phyloP scores from a whole-genome alignment of 2,888 invertebrate genomes.

The Tineola bisselliella region DNA sequence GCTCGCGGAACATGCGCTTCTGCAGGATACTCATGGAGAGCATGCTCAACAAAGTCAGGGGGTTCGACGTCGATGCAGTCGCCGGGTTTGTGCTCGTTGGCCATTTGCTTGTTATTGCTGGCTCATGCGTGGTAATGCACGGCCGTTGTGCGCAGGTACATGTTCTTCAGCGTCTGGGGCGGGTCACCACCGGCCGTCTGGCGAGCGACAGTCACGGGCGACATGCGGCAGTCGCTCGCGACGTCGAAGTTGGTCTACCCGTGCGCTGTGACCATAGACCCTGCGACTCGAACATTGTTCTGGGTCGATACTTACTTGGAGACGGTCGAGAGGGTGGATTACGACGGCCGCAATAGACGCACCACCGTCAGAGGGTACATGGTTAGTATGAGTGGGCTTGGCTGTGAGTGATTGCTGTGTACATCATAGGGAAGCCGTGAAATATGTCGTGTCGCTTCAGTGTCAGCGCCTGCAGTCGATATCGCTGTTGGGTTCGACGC shows the following conservation, averaged over 20 bases:
- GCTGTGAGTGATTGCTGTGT: too few relatives aligned
- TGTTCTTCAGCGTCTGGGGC: slow-evolving; percentile 85
- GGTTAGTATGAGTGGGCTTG: too few relatives aligned
- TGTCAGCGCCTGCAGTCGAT: slow-evolving; percentile 76
- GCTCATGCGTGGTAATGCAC: too few relatives aligned
- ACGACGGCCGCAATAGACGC: slow-evolving; percentile 74
- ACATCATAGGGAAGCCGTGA: too few relatives aligned
- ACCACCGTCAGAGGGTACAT: slow-evolving; percentile 66
- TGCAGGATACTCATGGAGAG: slow-evolving; percentile 78
- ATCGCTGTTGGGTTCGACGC: slow-evolving; percentile 75
- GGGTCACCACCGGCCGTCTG: slow-evolving; percentile 67
- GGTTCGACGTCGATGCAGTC: slow-evolving; percentile 81
- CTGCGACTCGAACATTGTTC: slow-evolving; percentile 75
- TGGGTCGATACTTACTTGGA: slow-evolving; percentile 86
- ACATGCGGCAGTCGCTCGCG: slow-evolving; percentile 69
- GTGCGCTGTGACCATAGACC: slow-evolving; percentile 76
- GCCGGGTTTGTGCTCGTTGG: slow-evolving; percentile 18
- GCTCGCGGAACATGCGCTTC: slow-evolving; percentile 66
- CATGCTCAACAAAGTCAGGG: slow-evolving; percentile 74
- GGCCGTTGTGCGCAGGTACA: slow-evolving; percentile 25
- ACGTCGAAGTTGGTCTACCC: slow-evolving; percentile 80
- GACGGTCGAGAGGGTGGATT: slow-evolving; percentile 80
- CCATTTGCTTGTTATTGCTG: neutral
- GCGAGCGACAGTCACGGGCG: slow-evolving; percentile 73
- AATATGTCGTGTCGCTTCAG: slow-evolving; percentile 29